phyloP scores from a whole-genome alignment of 1,140 invertebrate species.

The Ceratina australensis region DNA sequence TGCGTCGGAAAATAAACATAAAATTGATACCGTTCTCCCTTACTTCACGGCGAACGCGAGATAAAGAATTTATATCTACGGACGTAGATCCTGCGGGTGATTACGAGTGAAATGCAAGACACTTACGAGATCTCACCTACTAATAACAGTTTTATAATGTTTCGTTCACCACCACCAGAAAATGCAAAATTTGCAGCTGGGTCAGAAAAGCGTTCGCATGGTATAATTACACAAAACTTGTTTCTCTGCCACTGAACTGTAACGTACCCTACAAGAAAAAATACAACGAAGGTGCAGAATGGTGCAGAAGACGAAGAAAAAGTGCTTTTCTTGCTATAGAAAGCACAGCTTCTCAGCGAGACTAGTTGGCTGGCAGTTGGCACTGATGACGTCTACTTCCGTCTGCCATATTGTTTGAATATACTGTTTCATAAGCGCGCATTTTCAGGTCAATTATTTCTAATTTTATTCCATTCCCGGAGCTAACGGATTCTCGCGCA shows the following conservation, averaged over 20 bases:
- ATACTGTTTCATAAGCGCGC: conserved; percentile 47
- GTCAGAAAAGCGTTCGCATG: conserved; percentile 32
- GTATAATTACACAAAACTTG: conserved; percentile 23
- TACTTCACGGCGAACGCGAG: neutral
- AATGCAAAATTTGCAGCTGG: conserved; percentile 22
- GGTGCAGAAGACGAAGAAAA: conserved; percentile 59
- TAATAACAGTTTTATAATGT: conserved; percentile 43
- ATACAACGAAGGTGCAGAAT: conserved; percentile 57
- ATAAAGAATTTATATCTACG: conserved; percentile 3
- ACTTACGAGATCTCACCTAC: conserved; percentile 42
- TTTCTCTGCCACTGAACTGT: conserved; percentile 25
- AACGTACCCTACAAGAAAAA: conserved; percentile 68
- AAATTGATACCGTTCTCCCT: neutral
- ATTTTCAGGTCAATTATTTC: conserved; percentile 38
- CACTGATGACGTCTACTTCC: conserved; percentile 79
- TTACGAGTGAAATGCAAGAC: conserved; percentile 33
- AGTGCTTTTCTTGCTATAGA: conserved; percentile 67
- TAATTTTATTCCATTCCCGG: conserved; percentile 33
- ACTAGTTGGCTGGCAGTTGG: conserved; percentile 74
- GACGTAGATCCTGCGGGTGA: conserved; percentile 31
- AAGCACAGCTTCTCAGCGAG: conserved; percentile 65
- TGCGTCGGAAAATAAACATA: neutral
- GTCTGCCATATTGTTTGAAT: conserved; percentile 68
- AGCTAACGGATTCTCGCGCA: neutral
- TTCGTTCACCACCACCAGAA: conserved; percentile 36